phyloP scores from a whole-genome alignment of 2,113 vertebrate genomes.

The Athene noctua region DNA sequence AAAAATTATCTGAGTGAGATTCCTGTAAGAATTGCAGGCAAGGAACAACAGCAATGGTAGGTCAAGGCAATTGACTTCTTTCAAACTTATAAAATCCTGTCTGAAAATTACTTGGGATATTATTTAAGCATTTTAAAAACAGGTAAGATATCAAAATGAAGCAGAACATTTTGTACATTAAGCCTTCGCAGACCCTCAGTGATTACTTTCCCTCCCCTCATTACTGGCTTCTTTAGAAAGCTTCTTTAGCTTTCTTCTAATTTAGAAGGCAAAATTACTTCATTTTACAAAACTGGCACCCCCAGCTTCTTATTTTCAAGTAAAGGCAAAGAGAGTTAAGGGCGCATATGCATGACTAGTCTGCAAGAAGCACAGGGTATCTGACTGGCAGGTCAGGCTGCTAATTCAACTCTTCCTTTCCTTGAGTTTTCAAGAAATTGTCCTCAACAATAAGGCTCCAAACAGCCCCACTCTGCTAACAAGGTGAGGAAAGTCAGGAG shows the following conservation, averaged over 20 bases:
- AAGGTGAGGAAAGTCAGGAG: neutral
- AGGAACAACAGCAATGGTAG: neutral
- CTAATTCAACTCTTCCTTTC: neutral
- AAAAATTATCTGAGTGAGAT: neutral
- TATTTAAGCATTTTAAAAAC: slow-evolving; percentile 35
- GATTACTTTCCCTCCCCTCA: slow-evolving; percentile 18
- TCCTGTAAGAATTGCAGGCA: neutral
- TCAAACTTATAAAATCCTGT: neutral
- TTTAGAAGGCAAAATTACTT: slow-evolving; percentile 48
- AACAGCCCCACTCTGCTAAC: neutral
- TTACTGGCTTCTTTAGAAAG: slow-evolving; percentile 15
- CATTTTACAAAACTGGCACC: neutral
- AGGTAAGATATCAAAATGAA: slow-evolving; percentile 14
- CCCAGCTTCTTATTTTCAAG: neutral
- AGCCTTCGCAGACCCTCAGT: neutral
- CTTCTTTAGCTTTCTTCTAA: too few species aligned
- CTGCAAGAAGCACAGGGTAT: neutral
- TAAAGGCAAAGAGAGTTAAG: neutral
- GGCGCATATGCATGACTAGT: neutral
- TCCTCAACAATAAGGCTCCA: neutral
- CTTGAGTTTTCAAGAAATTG: neutral
- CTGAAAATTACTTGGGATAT: slow-evolving; percentile 25
- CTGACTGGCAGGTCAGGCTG: neutral
- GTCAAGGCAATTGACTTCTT: slow-evolving; percentile 52
- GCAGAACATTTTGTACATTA: neutral